Percentiles rank a stretch among this genome's conserved stretches.
Evolutionary conservation across 2,797 vertebrate species (phyloP).

Genomic region (Oreonectes daqikongensis): DNA sequence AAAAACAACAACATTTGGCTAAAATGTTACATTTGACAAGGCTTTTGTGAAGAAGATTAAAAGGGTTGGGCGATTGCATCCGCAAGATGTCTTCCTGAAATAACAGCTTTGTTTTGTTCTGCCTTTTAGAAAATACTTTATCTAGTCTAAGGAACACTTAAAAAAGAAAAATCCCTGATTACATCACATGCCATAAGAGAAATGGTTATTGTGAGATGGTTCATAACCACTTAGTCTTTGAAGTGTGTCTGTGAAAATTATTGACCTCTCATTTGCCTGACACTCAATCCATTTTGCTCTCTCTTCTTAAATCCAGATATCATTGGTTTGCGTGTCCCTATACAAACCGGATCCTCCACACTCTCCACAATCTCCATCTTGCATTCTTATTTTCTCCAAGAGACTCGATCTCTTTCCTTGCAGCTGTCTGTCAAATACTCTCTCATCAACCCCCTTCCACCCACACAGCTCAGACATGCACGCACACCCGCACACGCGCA

Average conservation of each 20-base stretch:
- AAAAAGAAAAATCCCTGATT: constrained; percentile 30
- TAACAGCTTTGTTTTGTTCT: constrained; percentile 24
- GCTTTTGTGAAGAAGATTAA: constrained; percentile 19
- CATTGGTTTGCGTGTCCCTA: neutral
- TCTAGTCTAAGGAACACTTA: constrained; percentile 19
- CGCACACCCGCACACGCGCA: constrained; percentile 3
- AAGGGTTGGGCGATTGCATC: neutral
- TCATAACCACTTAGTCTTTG: constrained; percentile 16
- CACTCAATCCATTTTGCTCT: constrained; percentile 10
- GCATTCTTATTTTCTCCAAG: constrained; percentile 19
- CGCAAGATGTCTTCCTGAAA: constrained; percentile 26
- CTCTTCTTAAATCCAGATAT: constrained; percentile 41
- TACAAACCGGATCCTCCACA: neutral
- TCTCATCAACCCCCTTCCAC: constrained; percentile 31
- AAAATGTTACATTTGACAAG: constrained; percentile 39
- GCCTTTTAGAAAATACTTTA: constrained; percentile 20
- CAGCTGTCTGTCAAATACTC: constrained; percentile 31
- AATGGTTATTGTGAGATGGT: neutral
- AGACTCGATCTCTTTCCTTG: constrained; percentile 11
- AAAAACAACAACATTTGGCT: constrained; percentile 2
- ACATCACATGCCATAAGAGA: constrained; percentile 15
- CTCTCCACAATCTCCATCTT: constrained; percentile 14
- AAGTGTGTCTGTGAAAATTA: constrained; percentile 5
- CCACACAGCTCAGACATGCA: constrained; percentile 18
- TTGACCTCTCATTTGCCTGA: constrained; percentile 11